Evolutionary conservation across 2,797 vertebrate species (phyloP).

Genomic region (Leptodactylus fallax): DNA sequence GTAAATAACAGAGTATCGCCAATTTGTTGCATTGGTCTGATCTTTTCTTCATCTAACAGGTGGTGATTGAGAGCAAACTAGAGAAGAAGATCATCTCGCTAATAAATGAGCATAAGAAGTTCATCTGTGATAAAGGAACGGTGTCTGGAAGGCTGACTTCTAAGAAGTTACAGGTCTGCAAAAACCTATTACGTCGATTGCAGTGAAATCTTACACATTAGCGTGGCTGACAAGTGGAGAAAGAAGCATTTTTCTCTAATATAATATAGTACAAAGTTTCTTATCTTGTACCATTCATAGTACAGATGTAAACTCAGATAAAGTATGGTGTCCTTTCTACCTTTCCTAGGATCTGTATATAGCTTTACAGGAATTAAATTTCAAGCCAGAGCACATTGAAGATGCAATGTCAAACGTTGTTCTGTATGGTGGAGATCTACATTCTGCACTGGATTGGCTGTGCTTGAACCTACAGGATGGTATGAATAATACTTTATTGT

Average conservation of each 20-base stretch:
- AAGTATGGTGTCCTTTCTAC: neutral
- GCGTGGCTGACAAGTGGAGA: too few relatives aligned
- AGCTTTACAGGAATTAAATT: slow-evolving; percentile 90
- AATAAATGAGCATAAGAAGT: slow-evolving; percentile 91
- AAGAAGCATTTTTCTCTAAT: too few relatives aligned
- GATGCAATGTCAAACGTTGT: slow-evolving; percentile 97
- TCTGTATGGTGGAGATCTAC: slow-evolving; percentile 93
- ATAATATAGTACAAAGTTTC: too few relatives aligned
- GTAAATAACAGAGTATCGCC: too few relatives aligned
- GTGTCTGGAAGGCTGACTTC: slow-evolving; percentile 91
- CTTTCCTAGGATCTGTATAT: slow-evolving; percentile 88
- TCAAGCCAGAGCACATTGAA: slow-evolving; percentile 94
- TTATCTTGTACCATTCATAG: too few relatives aligned
- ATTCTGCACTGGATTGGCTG: slow-evolving; percentile 97
- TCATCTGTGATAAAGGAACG: slow-evolving; percentile 85
- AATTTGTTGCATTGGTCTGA: slow-evolving; percentile 10
- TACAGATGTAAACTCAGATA: neutral
- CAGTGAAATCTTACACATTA: too few relatives aligned
- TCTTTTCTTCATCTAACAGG: slow-evolving; percentile 75
- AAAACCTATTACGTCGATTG: too few relatives aligned
- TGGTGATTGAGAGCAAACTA: slow-evolving; percentile 87
- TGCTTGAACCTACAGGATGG: slow-evolving; percentile 95
- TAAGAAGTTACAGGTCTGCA: slow-evolving; percentile 91
- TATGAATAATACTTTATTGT: slow-evolving; percentile 68
- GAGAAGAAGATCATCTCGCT: slow-evolving; percentile 92